These are phyloP conservation scores for Chlorops oryzae DNA, from an alignment of 1,140 invertebrate genomes.

Conservation along the genomic window DNA sequence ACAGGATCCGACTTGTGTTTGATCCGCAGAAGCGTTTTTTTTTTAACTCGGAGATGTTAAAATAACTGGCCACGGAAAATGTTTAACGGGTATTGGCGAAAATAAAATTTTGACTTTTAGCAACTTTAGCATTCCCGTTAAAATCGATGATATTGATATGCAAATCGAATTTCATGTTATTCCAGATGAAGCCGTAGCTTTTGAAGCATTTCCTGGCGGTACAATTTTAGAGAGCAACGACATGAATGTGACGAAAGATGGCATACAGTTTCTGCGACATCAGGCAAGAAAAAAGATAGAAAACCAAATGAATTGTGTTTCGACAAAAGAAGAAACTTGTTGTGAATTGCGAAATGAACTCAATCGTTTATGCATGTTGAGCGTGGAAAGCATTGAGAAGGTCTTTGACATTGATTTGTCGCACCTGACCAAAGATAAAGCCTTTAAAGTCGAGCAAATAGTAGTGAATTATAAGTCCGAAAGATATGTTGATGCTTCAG, in stretches of 20 bases:
- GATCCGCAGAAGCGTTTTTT: neutral
- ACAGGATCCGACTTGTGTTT: conserved; percentile 6
- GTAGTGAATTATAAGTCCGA: neutral
- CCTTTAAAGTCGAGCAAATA: neutral
- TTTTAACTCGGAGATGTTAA: neutral
- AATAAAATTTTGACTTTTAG: conserved; percentile 11
- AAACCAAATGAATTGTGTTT: too few relatives aligned
- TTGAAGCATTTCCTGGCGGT: conserved; percentile 8
- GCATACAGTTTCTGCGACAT: neutral
- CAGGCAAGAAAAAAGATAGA: too few relatives aligned
- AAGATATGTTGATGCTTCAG: conserved; percentile 6
- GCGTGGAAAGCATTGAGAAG: neutral
- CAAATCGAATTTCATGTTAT: conserved; percentile 11
- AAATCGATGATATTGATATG: conserved; percentile 7
- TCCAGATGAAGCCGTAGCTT: conserved; percentile 11
- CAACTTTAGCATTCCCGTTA: neutral
- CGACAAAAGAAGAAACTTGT: neutral
- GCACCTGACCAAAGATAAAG: neutral
- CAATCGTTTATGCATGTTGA: neutral
- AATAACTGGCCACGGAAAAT: neutral
- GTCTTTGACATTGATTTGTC: neutral
- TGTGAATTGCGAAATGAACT: neutral
- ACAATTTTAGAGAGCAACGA: conserved; percentile 3
- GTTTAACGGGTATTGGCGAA: conserved; percentile 10
- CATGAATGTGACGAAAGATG: conserved; percentile 3